Base-by-base conservation (phyloP, 2,113 vertebrate genomes). In the Passer montanus region DNA sequence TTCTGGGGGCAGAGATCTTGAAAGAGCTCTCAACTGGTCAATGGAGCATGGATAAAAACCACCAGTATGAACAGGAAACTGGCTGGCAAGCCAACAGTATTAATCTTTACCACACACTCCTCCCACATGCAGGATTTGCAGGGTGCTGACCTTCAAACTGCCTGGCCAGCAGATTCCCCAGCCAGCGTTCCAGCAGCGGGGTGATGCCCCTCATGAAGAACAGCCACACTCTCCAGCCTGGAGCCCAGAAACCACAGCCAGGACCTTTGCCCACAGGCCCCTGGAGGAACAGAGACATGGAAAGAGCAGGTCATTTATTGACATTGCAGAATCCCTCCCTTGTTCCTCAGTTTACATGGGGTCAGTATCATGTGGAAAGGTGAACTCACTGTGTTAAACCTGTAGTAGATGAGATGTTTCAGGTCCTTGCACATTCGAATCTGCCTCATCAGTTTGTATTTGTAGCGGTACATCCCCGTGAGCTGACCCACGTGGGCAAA, bases 171-270 rank as follows among this genome's bases (percentile, higher is more conserved):
- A 99, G 98, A 98, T 99, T 99, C 46, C 99, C 99, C 24, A 99
- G 98, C 99, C 99, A 99, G 43, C 99, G 98, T 91, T 99, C 99
- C 96, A 99, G 95, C 96, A 99, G 97, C 0, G 99, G 99, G 3
- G 99, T 99, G 96, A 99, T 99, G 60, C 99, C 99, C 59, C 99
- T 98, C 99, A 99, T 99, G 96, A 99, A 99, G 97, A 99, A 99
- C 67, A 99, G 98, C 99, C 99, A 99, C n/a, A 99, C 99, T 69
- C 99, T 98, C 99, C 99, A 99, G 41, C 99, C 99, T 10, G 99
- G 98, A 90, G 99, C 99, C 99, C 99, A 99, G 97, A 99, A 99
- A 39, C 99, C 99, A 98, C 99, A 99, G 86, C 99, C 99, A 70
- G 99, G 99, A 88, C 99, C 99, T 82, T 99, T 99, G 53, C 99